These are phyloP conservation scores for Perca fluviatilis DNA, from an alignment of 2,113 vertebrate genomes.

Conservation along the genomic window DNA sequence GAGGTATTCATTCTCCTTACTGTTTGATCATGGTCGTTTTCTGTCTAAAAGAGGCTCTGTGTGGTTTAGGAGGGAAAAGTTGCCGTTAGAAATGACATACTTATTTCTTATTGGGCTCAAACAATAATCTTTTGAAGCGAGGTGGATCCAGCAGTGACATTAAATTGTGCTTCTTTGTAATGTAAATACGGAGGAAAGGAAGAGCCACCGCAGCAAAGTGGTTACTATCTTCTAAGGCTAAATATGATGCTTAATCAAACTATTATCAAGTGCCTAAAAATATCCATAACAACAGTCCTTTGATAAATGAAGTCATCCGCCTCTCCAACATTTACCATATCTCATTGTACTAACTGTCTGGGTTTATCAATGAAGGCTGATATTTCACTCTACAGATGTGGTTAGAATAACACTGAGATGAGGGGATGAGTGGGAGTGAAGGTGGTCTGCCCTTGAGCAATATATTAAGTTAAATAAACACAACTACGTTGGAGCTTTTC, in stretches of 20 bases:
- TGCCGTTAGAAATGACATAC: neutral
- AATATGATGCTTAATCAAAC: neutral
- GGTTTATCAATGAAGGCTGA: slow-evolving; percentile 43
- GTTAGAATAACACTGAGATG: slow-evolving; percentile 13
- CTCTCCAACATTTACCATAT: neutral
- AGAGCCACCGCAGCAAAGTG: neutral
- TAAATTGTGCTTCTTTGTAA: slow-evolving; percentile 17
- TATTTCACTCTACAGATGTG: slow-evolving; percentile 32
- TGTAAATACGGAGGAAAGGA: slow-evolving; percentile 14
- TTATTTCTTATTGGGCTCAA: slow-evolving; percentile 5
- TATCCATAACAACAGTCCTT: neutral
- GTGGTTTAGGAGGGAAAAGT: neutral
- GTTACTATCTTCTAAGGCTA: neutral
- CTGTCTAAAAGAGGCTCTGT: neutral
- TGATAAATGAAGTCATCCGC: neutral
- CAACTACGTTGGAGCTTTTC: slow-evolving; percentile 28
- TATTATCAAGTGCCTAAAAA: slow-evolving; percentile 21
- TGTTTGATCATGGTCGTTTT: slow-evolving; percentile 6
- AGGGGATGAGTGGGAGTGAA: slow-evolving; percentile 26
- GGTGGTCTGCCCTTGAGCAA: slow-evolving; percentile 57
- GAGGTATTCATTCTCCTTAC: neutral
- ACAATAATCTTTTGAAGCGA: slow-evolving; percentile 20
- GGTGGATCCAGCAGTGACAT: slow-evolving; percentile 3
- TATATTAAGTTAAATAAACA: slow-evolving; percentile 51
- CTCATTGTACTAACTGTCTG: slow-evolving; percentile 49